Conservation (phyloP, 2,113 vertebrate species). For the Rhagologus leucostigma region DNA sequence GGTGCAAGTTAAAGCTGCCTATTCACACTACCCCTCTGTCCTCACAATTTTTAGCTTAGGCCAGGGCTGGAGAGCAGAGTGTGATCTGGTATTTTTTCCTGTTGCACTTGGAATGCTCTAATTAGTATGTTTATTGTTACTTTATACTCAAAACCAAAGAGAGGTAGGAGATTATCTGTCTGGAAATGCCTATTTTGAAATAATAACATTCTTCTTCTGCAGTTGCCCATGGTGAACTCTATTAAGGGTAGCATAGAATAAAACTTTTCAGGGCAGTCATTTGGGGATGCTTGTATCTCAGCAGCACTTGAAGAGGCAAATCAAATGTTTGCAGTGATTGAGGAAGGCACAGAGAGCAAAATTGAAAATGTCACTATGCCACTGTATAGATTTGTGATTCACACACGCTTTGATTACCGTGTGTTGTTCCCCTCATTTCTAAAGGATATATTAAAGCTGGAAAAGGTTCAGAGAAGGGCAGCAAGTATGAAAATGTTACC, state of each 20-base stretch:
- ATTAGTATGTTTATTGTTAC: not conserved
- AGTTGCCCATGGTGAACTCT: not conserved
- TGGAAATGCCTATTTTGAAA: not conserved
- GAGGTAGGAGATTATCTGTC: not conserved
- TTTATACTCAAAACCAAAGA: not conserved
- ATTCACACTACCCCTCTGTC: not conserved
- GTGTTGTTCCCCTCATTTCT: not conserved
- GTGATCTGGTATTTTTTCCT: not conserved
- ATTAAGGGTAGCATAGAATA: not conserved
- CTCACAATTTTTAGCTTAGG: not conserved
- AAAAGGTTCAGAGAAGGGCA: constrained; percentile 14
- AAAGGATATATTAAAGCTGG: not conserved
- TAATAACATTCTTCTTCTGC: not conserved
- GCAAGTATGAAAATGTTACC: not conserved
- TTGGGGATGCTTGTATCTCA: constrained; percentile 13
- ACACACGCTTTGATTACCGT: not conserved
- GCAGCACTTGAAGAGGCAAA: not conserved
- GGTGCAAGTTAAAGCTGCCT: not conserved
- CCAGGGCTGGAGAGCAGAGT: not conserved
- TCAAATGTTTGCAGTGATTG: not conserved
- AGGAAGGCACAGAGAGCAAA: not conserved
- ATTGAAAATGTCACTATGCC: constrained; percentile 9
- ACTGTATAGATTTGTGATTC: not conserved
- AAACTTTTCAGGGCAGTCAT: not conserved
- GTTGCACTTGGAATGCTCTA: not conserved